These are phyloP conservation scores for Podargus strigoides DNA, from an alignment of 2,797 vertebrate species.

Conservation along the genomic window DNA sequence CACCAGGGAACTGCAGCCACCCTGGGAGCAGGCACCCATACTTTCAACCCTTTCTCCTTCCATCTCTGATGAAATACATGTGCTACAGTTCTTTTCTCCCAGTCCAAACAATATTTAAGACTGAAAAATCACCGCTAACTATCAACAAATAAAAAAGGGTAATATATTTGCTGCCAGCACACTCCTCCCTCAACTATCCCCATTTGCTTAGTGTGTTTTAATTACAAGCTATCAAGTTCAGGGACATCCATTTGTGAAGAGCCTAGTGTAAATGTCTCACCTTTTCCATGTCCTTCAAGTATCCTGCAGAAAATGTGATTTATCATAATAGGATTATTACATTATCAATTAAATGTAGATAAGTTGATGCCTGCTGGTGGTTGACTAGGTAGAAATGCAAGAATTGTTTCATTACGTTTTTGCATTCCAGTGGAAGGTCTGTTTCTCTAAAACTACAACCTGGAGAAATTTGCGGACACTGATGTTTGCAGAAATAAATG, in stretches of 20 bases:
- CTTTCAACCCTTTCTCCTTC: neutral
- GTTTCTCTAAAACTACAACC: neutral
- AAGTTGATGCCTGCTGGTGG: neutral
- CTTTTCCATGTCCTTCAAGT: neutral
- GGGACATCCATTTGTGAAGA: neutral
- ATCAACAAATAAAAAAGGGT: neutral
- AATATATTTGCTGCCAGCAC: neutral
- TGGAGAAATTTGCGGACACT: neutral
- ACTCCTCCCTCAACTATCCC: neutral
- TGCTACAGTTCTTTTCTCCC: neutral
- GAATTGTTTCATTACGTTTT: neutral
- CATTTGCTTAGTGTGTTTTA: neutral
- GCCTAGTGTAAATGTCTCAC: accelerated
- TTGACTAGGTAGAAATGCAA: neutral
- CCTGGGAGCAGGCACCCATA: neutral
- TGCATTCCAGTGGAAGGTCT: neutral
- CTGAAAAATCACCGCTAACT: neutral
- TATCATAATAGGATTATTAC: neutral
- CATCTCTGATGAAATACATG: accelerated
- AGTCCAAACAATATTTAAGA: neutral
- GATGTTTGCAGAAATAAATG: neutral
- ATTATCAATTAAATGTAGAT: neutral
- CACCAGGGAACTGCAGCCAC: neutral
- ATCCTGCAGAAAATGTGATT: neutral
- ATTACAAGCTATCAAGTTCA: neutral